Evolutionary conservation across 1,140 invertebrate genomes (phyloP).

Genomic region (Metopolophium dirhodum): DNA sequence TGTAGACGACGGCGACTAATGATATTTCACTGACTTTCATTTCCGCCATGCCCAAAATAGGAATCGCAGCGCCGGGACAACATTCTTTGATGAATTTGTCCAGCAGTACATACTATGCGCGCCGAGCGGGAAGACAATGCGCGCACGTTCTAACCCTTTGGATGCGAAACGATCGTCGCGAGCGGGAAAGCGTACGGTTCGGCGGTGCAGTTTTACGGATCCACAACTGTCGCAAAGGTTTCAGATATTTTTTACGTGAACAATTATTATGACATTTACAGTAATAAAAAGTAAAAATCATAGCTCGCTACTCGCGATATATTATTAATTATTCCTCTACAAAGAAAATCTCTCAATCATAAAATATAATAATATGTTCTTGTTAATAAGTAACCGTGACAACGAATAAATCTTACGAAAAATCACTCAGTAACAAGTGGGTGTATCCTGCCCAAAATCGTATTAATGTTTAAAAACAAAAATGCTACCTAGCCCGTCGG

Average conservation of each 20-base stretch:
- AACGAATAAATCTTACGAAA: too few species aligned
- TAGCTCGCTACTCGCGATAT: too few species aligned
- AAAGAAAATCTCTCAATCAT: too few species aligned
- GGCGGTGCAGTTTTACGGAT: neutral
- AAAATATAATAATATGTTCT: too few species aligned
- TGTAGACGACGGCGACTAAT: conserved; percentile 17
- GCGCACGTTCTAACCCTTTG: neutral
- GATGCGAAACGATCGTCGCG: neutral
- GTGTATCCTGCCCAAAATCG: too few species aligned
- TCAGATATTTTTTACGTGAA: neutral
- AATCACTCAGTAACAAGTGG: too few species aligned
- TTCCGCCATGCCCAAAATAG: conserved; percentile 53
- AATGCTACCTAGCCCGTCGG: too few species aligned
- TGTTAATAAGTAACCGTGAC: too few species aligned
- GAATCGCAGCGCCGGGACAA: conserved; percentile 15
- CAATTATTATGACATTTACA: neutral
- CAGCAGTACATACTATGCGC: neutral
- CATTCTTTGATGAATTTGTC: conserved; percentile 49
- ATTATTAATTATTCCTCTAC: too few species aligned
- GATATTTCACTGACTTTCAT: conserved; percentile 57
- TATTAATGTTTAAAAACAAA: too few species aligned
- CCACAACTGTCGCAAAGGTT: neutral
- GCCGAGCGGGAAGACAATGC: neutral
- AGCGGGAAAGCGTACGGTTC: neutral
- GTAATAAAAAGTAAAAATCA: too few species aligned